phyloP scores from a whole-genome alignment of 1,140 invertebrate genomes.

The Arion vulgaris region DNA sequence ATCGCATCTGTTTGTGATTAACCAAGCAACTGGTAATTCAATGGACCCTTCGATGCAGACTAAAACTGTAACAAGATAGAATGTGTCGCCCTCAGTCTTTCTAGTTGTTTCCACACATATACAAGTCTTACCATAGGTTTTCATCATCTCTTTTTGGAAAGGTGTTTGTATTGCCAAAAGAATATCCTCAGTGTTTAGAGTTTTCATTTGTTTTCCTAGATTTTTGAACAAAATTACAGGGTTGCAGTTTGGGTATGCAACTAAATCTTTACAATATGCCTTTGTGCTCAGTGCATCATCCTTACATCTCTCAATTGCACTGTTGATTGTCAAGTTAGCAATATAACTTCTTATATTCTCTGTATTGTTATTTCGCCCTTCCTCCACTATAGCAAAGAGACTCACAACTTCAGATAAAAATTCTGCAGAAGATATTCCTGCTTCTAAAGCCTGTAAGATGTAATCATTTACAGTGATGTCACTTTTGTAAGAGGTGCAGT shows the following conservation, averaged over 20 bases:
- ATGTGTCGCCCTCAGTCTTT: neutral
- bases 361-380: neutral
- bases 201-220: neutral
- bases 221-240: slow-evolving; percentile 25
- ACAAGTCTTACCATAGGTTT: slow-evolving; percentile 20
- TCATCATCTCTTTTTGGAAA: slow-evolving; percentile 34
- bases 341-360: neutral
- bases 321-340: slow-evolving; percentile 11
- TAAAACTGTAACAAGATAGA: slow-evolving; percentile 21
- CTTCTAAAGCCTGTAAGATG: slow-evolving; percentile 5
- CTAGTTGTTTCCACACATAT: slow-evolving; percentile 14
- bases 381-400: neutral
- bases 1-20: slow-evolving; percentile 15
- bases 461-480: neutral
- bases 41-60: neutral
- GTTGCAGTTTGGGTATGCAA: neutral
- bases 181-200: neutral
- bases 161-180: slow-evolving; percentile 11
- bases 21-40: slow-evolving; percentile 29
- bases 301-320: neutral
- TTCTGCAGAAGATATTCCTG: neutral
- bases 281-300: slow-evolving; percentile 17
- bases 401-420: slow-evolving; percentile 10
- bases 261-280: slow-evolving; percentile 5
- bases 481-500: neutral